phyloP scores from a whole-genome alignment of 2,113 vertebrate species.

The Sardina pilchardus region DNA sequence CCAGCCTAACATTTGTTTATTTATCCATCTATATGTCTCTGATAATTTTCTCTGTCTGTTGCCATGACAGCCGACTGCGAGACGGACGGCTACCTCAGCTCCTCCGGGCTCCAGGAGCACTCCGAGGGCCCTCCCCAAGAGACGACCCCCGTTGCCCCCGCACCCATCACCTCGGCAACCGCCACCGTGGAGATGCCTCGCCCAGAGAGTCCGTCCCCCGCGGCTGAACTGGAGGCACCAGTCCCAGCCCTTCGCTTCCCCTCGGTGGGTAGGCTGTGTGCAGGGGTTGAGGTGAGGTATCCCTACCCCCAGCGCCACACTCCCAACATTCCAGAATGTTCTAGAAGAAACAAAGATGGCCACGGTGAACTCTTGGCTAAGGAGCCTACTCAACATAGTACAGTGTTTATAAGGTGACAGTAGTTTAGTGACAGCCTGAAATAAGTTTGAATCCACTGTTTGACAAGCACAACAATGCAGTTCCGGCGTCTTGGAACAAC shows the following conservation, averaged over 20 bases:
- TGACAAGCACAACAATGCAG: background rate
- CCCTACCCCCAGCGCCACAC: background rate
- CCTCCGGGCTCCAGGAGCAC: constrained; percentile 73
- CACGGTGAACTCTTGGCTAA: background rate
- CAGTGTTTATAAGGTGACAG: background rate
- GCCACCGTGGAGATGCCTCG: constrained; percentile 49
- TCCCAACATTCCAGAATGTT: background rate
- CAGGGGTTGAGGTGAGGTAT: background rate
- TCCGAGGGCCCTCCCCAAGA: constrained; percentile 52
- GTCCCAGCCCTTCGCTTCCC: constrained; percentile 77
- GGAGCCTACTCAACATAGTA: background rate
- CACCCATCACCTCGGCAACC: constrained; percentile 45
- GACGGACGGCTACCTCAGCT: constrained; percentile 80
- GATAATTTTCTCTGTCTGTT: constrained; percentile 24
- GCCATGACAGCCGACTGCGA: constrained; percentile 78
- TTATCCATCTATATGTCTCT: background rate
- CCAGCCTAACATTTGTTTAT: background rate
- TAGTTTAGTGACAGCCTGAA: background rate
- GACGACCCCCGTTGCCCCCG: background rate
- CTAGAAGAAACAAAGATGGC: background rate
- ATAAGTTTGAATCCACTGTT: background rate
- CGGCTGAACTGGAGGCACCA: constrained; percentile 39
- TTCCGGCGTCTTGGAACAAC: background rate
- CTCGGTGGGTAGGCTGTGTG: constrained; percentile 70
- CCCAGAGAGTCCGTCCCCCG: constrained; percentile 51